Conservation (phyloP, 2,888 invertebrate genomes). For the Muscina levida region DNA sequence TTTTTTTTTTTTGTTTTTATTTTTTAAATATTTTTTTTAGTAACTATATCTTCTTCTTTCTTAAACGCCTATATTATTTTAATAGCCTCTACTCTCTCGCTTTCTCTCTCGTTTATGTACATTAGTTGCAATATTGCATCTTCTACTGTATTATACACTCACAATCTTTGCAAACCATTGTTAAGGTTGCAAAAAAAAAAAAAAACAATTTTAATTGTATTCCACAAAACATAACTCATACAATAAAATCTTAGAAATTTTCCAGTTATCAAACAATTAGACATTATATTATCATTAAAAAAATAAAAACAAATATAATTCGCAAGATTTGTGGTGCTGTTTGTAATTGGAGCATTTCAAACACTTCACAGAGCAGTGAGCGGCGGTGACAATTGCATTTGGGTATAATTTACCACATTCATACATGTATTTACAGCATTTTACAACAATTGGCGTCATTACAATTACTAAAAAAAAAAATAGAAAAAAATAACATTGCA, state of each 20-base stretch:
- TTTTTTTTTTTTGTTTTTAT: too few relatives aligned
- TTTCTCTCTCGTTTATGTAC: too few relatives aligned
- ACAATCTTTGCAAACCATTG: background rate
- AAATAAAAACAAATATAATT: background rate
- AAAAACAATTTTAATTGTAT: background rate
- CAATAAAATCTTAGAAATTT: background rate
- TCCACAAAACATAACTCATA: background rate
- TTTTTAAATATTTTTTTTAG: too few relatives aligned
- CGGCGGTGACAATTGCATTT: conserved; percentile 13
- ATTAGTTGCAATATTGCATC: too few relatives aligned
- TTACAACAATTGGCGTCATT: conserved; percentile 18
- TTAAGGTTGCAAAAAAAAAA: conserved; percentile 7
- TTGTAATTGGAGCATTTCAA: conserved; percentile 24
- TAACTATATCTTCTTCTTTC: too few relatives aligned
- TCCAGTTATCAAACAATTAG: background rate
- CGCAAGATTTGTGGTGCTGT: background rate
- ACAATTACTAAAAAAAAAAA: background rate
- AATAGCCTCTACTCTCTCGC: too few relatives aligned
- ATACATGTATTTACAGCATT: background rate
- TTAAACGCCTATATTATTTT: too few relatives aligned
- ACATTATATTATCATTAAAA: background rate
- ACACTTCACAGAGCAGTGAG: background rate
- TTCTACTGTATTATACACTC: too few relatives aligned
- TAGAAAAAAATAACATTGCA: background rate
- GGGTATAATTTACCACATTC: background rate